Conservation (phyloP, 2,797 vertebrate genomes). For the Typhlichthys eigenmanni region DNA sequence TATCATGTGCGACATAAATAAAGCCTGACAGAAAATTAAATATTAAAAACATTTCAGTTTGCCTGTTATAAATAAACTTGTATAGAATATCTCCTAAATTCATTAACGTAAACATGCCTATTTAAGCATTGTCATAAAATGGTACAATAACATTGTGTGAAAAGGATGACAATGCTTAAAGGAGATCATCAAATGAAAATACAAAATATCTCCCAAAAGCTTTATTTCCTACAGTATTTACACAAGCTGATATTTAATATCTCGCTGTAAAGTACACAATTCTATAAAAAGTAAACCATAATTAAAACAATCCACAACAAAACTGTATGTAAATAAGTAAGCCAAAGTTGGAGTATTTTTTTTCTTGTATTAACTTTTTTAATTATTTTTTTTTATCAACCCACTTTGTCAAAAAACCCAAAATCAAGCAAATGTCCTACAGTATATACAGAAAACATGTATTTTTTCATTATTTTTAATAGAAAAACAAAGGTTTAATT, state of each 20-base stretch:
- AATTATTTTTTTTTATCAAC: conserved; percentile 38
- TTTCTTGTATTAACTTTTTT: conserved; percentile 13
- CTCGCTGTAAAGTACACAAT: conserved; percentile 35
- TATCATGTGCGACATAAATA: conserved; percentile 63
- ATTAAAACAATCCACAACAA: conserved; percentile 44
- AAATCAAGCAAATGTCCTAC: conserved; percentile 42
- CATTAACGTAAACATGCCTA: conserved; percentile 58
- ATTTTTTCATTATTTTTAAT: conserved; percentile 26
- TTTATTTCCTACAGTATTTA: conserved; percentile 64
- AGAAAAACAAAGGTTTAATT: conserved; percentile 55
- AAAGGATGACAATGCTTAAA: conserved; percentile 52
- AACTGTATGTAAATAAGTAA: conserved; percentile 44
- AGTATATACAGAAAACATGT: conserved; percentile 68
- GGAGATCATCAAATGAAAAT: conserved; percentile 57
- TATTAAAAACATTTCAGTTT: conserved; percentile 38
- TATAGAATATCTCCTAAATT: conserved; percentile 50
- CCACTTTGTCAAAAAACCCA: conserved; percentile 63
- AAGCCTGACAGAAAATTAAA: conserved; percentile 53
- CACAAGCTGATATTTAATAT: conserved; percentile 49
- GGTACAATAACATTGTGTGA: conserved; percentile 48
- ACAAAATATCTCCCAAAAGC: conserved; percentile 53
- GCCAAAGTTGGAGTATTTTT: conserved; percentile 58
- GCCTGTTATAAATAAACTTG: conserved; percentile 38
- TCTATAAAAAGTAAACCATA: conserved; percentile 44
- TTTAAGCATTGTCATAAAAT: conserved; percentile 53